Evolutionary conservation across 1,140 invertebrate genomes (phyloP), one percentile per base, ranked within the genome.

Genomic region (Platyura marginata): DNA sequence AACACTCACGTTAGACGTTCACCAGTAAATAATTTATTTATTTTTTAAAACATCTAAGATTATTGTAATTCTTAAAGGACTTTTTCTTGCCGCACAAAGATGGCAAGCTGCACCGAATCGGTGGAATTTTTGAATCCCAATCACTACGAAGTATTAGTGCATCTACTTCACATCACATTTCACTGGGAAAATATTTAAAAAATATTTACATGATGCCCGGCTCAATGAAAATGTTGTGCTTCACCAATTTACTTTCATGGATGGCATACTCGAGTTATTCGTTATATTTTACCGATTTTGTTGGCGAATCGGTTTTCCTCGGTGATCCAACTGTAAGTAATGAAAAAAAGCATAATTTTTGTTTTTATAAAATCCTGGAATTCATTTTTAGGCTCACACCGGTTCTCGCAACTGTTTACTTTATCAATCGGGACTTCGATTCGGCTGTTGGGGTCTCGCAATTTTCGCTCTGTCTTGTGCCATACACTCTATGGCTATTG

Each of bases 211-310:
- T 71, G 9, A 84, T 88, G 77, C 84, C 85, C 0, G 61, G 67
- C 36, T 81, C 77, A 9, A 65, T 90, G 53, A 62, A 72, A 21
- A 72, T 83, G 53, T 63, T 90, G 3, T 87, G 83, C 46, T 34
- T 85, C 3, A 87, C 83, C 0, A 88, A 89, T 63, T 64, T 87
- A 0, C 80, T 86, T 51, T 84, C 79, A 49, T 89, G 84, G 85
- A 88, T 86, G 81, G 80, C 81, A 0, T 74, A 88, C 32, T 77
- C 88, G 1, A 84, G 81, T 51, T 90, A 88, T 50, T 86, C 82
- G 0, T 62, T 90, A 0, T 89, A 87, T 51, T 89, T 89, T 49
- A 89, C 85, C 0, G 83, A 89, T 59, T 89, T 86, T 53, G 84
- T 89, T 2, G 85, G 82, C 0, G 81, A 88, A 56, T 72, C 77